Evolutionary conservation across 2,797 vertebrate species (phyloP).

Genomic region (Lepilemur ruficaudatus): DNA sequence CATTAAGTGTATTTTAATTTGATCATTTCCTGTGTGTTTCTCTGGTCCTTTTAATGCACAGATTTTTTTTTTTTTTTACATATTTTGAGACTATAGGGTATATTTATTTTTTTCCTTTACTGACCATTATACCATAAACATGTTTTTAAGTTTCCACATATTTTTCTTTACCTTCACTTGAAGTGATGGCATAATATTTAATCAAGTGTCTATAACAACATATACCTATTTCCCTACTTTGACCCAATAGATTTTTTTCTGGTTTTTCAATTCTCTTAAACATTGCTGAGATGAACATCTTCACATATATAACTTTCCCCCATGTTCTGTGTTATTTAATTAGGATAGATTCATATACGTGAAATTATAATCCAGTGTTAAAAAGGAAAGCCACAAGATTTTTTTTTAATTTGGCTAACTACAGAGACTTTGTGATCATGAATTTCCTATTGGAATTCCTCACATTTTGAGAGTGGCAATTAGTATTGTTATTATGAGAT

Average conservation of each 20-base stretch:
- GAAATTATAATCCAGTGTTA: constrained; percentile 1
- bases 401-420: not conserved
- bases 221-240: not conserved
- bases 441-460: constrained; percentile 64
- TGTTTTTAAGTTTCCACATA: not conserved
- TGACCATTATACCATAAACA: not conserved
- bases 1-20: constrained; percentile 1
- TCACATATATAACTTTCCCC: not conserved
- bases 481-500: constrained; percentile 59
- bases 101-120: constrained; percentile 37
- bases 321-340: constrained; percentile 3
- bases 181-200: not conserved
- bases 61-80: not conserved
- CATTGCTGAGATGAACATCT: not conserved
- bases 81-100: not conserved
- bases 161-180: not conserved
- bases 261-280: constrained; percentile 8
- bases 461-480: constrained; percentile 64
- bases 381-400: not conserved
- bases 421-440: not conserved
- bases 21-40: constrained; percentile 12
- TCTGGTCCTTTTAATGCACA: not conserved
- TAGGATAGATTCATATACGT: not conserved
- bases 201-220: not conserved
- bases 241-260: not conserved